A percentile compares a stretch with the other conserved stretches of the same genome.
These are phyloP conservation scores for Brachypterus glaber DNA, from an alignment of 2,888 invertebrate genomes.

Conservation along the genomic window DNA sequence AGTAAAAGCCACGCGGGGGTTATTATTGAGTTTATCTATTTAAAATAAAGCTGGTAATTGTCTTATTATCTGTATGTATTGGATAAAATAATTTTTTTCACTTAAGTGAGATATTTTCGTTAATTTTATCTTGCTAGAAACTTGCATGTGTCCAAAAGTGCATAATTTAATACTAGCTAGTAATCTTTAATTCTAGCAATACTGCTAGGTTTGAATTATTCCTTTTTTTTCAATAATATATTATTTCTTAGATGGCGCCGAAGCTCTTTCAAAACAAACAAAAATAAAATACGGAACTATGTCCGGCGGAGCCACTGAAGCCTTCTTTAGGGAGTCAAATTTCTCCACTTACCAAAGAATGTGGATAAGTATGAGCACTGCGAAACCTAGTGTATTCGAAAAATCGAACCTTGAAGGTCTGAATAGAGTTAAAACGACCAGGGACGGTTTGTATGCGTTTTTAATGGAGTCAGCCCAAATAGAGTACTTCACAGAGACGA, in stretches of 20 bases:
- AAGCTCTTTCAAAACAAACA: constrained; percentile 84
- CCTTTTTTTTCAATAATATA: too few species aligned
- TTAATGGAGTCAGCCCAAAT: constrained; percentile 94
- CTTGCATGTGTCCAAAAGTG: too few species aligned
- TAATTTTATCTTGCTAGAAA: too few species aligned
- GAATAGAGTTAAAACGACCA: constrained; percentile 68
- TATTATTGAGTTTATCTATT: too few species aligned
- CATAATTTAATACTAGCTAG: too few species aligned
- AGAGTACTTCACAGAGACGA: constrained; percentile 80
- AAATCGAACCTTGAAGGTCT: constrained; percentile 78
- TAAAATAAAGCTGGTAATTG: too few species aligned
- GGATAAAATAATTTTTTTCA: too few species aligned
- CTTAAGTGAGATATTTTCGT: too few species aligned
- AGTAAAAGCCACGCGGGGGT: too few species aligned
- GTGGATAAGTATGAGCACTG: constrained; percentile 59
- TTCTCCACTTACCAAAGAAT: constrained; percentile 29
- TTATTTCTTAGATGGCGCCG: constrained; percentile 81
- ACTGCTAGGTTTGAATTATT: too few species aligned
- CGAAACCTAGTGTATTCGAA: constrained; percentile 72
- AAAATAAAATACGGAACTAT: constrained; percentile 90
- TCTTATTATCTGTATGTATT: too few species aligned
- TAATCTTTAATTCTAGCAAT: too few species aligned
- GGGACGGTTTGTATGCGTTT: constrained; percentile 78
- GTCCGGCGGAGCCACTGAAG: constrained; percentile 80
- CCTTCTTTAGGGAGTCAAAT: constrained; percentile 69